A percentile compares a stretch with the other conserved stretches of the same genome.
These are phyloP conservation scores for Cyanoramphus novaezelandiae DNA, from an alignment of 2,113 vertebrate genomes.

Conservation along the genomic window DNA sequence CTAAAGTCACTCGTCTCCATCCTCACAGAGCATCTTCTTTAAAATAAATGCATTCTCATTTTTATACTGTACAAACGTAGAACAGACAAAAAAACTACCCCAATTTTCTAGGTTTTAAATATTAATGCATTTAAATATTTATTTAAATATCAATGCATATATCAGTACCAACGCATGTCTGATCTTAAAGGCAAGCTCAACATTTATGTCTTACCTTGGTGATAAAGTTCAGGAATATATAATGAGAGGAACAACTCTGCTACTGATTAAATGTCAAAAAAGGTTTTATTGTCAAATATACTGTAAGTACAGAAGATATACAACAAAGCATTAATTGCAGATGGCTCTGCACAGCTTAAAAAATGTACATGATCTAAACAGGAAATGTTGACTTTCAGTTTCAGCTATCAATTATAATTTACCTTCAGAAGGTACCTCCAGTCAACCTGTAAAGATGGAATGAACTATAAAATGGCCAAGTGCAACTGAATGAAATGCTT, in stretches of 20 bases:
- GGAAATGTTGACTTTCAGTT: constrained; percentile 20
- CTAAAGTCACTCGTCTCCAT: not conserved
- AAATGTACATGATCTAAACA: not conserved
- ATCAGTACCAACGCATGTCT: constrained; percentile 8
- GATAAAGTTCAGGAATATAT: constrained; percentile 65
- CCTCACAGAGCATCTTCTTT: not conserved
- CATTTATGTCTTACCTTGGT: constrained; percentile 57
- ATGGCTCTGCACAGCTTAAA: constrained; percentile 9
- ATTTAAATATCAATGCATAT: not conserved
- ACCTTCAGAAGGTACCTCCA: not conserved
- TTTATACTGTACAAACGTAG: not conserved
- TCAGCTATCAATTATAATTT: constrained; percentile 22
- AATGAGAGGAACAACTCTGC: constrained; percentile 59
- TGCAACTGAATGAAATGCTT: not conserved
- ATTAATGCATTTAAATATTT: not conserved
- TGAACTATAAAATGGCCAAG: not conserved
- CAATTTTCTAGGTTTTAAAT: not conserved
- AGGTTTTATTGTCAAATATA: constrained; percentile 64
- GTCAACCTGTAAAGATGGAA: not conserved
- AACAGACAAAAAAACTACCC: not conserved
- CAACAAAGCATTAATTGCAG: constrained; percentile 58
- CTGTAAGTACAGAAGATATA: constrained; percentile 52
- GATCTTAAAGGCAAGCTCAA: constrained; percentile 44
- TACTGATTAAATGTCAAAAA: constrained; percentile 69
- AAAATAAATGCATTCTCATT: not conserved